Percentiles rank a stretch among this genome's conserved stretches.
phyloP scores from a whole-genome alignment of 2,797 vertebrate genomes.

The Malurus leucopterus region DNA sequence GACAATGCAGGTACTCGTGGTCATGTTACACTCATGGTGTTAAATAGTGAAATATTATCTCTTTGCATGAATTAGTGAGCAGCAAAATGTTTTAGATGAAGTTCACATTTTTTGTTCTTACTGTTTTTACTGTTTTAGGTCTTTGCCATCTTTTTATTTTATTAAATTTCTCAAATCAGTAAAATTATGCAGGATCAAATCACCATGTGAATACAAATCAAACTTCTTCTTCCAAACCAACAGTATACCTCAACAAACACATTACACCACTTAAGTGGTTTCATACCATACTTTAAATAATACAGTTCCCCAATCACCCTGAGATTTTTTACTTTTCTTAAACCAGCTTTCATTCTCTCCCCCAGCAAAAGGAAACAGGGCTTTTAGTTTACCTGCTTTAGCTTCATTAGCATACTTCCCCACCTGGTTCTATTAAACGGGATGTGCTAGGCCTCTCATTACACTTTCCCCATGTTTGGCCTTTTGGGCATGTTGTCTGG shows the following conservation, averaged over 20 bases:
- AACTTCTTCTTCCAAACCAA: background rate
- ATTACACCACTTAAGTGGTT: background rate
- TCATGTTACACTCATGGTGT: background rate
- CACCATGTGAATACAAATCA: background rate
- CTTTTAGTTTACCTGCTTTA: background rate
- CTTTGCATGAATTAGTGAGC: background rate
- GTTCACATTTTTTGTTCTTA: background rate
- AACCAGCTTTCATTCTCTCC: background rate
- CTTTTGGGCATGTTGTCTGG: background rate
- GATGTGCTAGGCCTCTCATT: no score
- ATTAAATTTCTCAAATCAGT: background rate
- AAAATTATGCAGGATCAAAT: background rate
- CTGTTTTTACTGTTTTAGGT: background rate
- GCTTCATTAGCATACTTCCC: background rate
- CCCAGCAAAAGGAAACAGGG: background rate
- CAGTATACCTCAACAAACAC: background rate
- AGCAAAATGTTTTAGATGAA: background rate
- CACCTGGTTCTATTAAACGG: fast-evolving
- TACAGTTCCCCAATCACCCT: no score
- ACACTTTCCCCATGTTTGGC: background rate
- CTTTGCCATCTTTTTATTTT: background rate
- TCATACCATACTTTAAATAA: background rate
- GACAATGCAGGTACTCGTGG: no score
- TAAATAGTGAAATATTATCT: background rate
- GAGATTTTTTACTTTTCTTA: background rate